Conservation (phyloP, 64 coral and sea anemone species). For the Trachythela sp. region DNA sequence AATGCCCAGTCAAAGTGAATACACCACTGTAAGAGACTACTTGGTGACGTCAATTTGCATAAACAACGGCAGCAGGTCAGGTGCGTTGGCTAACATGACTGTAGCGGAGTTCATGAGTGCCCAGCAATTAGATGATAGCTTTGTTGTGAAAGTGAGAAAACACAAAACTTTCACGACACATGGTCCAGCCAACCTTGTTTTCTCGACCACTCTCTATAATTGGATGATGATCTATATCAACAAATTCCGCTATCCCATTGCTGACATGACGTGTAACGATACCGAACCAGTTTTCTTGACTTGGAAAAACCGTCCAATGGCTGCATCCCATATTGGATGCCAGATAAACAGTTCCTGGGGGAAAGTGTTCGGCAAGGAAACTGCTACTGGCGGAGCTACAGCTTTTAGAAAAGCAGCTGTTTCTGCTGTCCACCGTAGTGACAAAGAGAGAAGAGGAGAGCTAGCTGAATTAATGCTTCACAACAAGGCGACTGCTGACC, state of each 20-base stretch:
- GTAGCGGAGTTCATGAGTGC: slow-evolving; percentile 38
- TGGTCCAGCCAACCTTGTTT: slow-evolving; percentile 37
- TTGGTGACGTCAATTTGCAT: slow-evolving; percentile 36
- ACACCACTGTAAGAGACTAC: slow-evolving; percentile 52
- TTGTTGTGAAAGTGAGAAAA: slow-evolving; percentile 30
- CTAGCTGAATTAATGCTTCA: slow-evolving; percentile 51
- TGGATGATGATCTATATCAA: slow-evolving; percentile 34
- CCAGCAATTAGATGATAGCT: slow-evolving; percentile 32
- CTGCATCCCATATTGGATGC: slow-evolving; percentile 31
- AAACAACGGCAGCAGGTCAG: slow-evolving; percentile 49
- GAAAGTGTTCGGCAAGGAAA: slow-evolving; percentile 35
- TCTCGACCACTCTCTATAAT: slow-evolving; percentile 13
- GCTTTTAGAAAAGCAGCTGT: slow-evolving; percentile 36
- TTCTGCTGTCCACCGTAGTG: slow-evolving; percentile 15
- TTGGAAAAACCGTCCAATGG: slow-evolving; percentile 13
- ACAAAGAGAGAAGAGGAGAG: background rate
- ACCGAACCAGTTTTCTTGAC: background rate
- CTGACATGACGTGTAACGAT: background rate
- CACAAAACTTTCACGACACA: slow-evolving; percentile 50
- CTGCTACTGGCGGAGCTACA: slow-evolving; percentile 13
- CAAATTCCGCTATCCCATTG: slow-evolving; percentile 34
- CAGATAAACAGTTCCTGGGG: slow-evolving; percentile 41
- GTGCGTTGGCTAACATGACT: slow-evolving; percentile 56
- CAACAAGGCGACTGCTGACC: background rate
- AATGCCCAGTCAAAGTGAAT: too few relatives aligned